Base-by-base conservation (phyloP, 2,113 vertebrate species). In the Myanophis thanlyinensis region DNA sequence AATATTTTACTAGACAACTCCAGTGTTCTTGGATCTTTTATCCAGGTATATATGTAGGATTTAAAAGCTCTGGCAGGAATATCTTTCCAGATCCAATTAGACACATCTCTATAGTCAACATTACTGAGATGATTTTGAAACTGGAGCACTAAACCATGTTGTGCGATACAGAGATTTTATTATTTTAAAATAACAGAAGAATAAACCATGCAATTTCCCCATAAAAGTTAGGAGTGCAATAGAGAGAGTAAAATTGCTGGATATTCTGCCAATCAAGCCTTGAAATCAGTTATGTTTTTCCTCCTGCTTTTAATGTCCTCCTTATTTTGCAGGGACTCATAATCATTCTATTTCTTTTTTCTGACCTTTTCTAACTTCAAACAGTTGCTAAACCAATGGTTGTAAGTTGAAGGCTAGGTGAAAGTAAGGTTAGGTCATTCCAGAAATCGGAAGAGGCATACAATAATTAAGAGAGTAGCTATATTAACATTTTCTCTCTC, bases 401-500 rank as follows among this genome's bases (percentile, higher is more conserved):
- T 15, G 30, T 67, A 35, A 67, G 5, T 67, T 18, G 62, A 67
- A 5, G 62, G 27, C 62, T 15, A 15, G 0, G 12, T 35, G 62
- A 67, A 35, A 27, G 0, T n/a, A 48, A 22, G 9, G 30, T 11
- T 49, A 15, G 35, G 9, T 30, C 48, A 73, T 88, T 87, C 30
- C 23, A 56, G 4, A 35, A 40, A 25, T 52, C 54, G 49, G 5
- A 86, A 49, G 44, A 47, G 56, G 20, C 48, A 67, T 49, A 20
- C 10, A 35, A 22, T 40, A 54, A 35, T 56, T 54, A 40, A 88
- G 52, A 2, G 15, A 92, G 90, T 80, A 95, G 44, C 5, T 93
- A 1, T 22, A 46, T 93, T 94, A 62, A 95, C 90, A 93, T 25
- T 40, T 53, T 87, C 53, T 95, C 2, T 92, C 95, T 27, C 93